Evolutionary conservation across 2,113 vertebrate species (phyloP).

Genomic region (Bombycilla garrulus): DNA sequence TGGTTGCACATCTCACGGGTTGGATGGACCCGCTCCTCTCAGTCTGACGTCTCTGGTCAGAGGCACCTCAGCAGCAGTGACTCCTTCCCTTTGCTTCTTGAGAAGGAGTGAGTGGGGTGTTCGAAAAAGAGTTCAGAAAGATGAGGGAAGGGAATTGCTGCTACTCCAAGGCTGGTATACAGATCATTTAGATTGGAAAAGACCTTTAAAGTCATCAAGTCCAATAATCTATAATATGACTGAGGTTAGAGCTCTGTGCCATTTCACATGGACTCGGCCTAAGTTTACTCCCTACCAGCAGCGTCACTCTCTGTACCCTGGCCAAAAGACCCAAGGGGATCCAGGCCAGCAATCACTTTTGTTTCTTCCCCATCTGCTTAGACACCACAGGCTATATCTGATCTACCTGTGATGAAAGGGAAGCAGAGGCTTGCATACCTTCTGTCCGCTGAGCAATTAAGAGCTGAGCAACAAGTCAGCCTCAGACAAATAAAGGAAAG

Average conservation of each 20-base stretch:
- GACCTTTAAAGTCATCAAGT: not conserved
- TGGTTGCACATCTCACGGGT: not conserved
- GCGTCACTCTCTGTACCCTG: not conserved
- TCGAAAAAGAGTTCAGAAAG: not conserved
- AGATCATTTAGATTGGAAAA: not conserved
- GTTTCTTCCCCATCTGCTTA: not conserved
- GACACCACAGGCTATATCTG: not conserved
- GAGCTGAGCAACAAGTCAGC: not conserved
- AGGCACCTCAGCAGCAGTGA: not conserved
- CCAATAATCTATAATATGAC: not conserved
- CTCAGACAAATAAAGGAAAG: not conserved
- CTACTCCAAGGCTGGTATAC: not conserved
- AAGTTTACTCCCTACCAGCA: not conserved
- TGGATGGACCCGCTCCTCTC: not conserved
- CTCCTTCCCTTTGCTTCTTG: not conserved
- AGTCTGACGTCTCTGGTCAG: not conserved
- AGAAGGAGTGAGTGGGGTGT: not conserved
- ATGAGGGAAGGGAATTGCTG: not conserved
- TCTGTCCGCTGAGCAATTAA: not conserved
- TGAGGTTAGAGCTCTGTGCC: not conserved
- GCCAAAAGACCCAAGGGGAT: not conserved
- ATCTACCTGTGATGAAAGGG: not conserved
- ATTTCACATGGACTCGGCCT: not conserved
- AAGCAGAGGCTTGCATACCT: not conserved
- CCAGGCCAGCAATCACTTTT: not conserved